phyloP scores from a whole-genome alignment of 2,797 vertebrate species.

The Aldrovandia affinis region DNA sequence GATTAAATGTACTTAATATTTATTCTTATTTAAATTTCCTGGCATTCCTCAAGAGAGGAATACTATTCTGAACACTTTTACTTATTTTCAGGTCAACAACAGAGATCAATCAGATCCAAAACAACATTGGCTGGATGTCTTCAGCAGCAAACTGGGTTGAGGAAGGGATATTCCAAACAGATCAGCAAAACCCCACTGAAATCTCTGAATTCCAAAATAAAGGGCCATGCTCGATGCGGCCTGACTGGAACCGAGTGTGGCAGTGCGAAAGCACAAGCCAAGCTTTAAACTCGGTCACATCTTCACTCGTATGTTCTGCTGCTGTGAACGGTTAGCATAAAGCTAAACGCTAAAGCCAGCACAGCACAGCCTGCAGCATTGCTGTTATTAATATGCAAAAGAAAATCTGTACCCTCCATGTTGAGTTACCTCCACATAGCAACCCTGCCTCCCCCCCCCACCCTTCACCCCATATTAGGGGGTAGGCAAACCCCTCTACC shows the following conservation, averaged over 20 bases:
- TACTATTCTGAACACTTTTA: slow-evolving; percentile 13
- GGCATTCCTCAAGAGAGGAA: not conserved
- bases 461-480: too few relatives aligned
- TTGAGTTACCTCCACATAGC: not conserved
- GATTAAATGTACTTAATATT: not conserved
- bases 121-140: not conserved
- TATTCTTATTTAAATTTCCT: not conserved
- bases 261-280: too few relatives aligned
- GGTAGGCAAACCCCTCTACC: too few relatives aligned
- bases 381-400: not conserved
- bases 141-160: slow-evolving; percentile 19
- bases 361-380: too few relatives aligned
- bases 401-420: not conserved
- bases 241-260: too few relatives aligned
- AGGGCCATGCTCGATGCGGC: not conserved
- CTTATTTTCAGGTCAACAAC: slow-evolving; percentile 7
- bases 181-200: not conserved
- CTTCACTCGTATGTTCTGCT: too few relatives aligned
- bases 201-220: not conserved
- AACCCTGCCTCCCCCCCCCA: not conserved
- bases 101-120: slow-evolving; percentile 4
- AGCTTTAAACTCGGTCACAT: too few relatives aligned
- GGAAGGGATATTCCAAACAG: not conserved
- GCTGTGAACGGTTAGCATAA: too few relatives aligned
- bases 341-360: too few relatives aligned